Evolutionary conservation across 1,140 invertebrate species (phyloP).

Genomic region (Dicyema japonicum): DNA sequence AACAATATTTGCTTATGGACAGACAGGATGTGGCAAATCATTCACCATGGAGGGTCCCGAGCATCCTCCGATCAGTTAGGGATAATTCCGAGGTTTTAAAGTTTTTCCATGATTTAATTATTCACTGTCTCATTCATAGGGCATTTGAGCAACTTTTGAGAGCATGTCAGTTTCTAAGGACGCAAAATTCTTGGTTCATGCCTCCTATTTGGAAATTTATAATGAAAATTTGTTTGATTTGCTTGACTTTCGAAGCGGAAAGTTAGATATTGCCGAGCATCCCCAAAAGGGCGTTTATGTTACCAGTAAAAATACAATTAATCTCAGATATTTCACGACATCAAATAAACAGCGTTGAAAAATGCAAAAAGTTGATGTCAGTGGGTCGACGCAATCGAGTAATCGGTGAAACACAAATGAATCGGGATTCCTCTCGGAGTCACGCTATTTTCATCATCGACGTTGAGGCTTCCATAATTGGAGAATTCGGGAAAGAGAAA

Average conservation of each 20-base stretch:
- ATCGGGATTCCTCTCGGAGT: slow-evolving; percentile 38
- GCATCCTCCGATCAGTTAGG: slow-evolving; percentile 28
- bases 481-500: slow-evolving; percentile 22
- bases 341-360: slow-evolving; percentile 34
- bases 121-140: slow-evolving; percentile 7
- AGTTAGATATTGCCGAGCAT: slow-evolving; percentile 41
- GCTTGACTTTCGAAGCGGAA: slow-evolving; percentile 29
- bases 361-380: slow-evolving; percentile 37
- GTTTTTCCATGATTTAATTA: slow-evolving; percentile 1
- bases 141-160: slow-evolving; percentile 67
- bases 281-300: slow-evolving; percentile 46
- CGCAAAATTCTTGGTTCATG: slow-evolving; percentile 46
- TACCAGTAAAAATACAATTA: slow-evolving; percentile 21
- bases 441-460: slow-evolving; percentile 67
- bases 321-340: slow-evolving; percentile 31
- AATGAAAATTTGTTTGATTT: slow-evolving; percentile 31
- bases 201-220: slow-evolving; percentile 71
- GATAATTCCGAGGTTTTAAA: slow-evolving; percentile 33
- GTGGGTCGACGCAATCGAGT: slow-evolving; percentile 37
- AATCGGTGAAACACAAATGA: slow-evolving; percentile 45
- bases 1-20: slow-evolving; percentile 28
- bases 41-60: slow-evolving; percentile 28
- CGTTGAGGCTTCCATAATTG: slow-evolving; percentile 36
- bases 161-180: slow-evolving; percentile 41
- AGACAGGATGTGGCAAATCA: slow-evolving; percentile 26